Base-by-base conservation (phyloP, 1,140 invertebrate species). In the Caerostris darwini region DNA sequence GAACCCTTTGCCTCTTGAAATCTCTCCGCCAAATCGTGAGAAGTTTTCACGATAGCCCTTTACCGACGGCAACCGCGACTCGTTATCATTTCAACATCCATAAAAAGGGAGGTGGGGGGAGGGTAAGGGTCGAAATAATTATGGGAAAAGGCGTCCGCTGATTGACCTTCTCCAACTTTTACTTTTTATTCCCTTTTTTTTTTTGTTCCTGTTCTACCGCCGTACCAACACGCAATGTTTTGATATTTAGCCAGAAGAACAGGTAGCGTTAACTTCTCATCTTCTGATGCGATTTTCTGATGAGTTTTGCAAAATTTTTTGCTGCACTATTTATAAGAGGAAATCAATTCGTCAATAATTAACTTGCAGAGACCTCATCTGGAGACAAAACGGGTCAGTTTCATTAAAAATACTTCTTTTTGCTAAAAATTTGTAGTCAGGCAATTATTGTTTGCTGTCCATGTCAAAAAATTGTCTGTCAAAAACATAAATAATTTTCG, bases 41-140 rank as follows among this genome's bases (percentile, higher is more conserved):
- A 89, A 56, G 57, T 89, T 89, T 89, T 89, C 50, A 89, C 17
- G 64, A 89, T 61, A 69, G 87, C 87, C 61, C 61, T 67, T 67
- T 12, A 10, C 59, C 87, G 54, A 34, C 87, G 64, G 59, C 87
- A 57, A 57, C n/a, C 58, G 85, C 58, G 85, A 61, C n/a, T 89
- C 87, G 87, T 89, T 89, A 89, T 89, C 87, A 89, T 89, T 89
- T 89, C 87, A 56, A 64, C 87, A 89, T 89, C 87, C 87, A 89
- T 89, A 89, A 89, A 89, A 89, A n/a, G 86, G 34, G 19, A 56
- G 12, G 87, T 8, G 87, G 2, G 64, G 50, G 5, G 87, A 3
- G 3, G 50, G 61, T 14, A 17, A 50, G 87, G 87, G 50, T 61
- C 64, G 61, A 69, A 89, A 89, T 89, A 88, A 88, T 88, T 88